phyloP scores from a whole-genome alignment of 2,888 invertebrate species.

The Agrotis exclamationis region DNA sequence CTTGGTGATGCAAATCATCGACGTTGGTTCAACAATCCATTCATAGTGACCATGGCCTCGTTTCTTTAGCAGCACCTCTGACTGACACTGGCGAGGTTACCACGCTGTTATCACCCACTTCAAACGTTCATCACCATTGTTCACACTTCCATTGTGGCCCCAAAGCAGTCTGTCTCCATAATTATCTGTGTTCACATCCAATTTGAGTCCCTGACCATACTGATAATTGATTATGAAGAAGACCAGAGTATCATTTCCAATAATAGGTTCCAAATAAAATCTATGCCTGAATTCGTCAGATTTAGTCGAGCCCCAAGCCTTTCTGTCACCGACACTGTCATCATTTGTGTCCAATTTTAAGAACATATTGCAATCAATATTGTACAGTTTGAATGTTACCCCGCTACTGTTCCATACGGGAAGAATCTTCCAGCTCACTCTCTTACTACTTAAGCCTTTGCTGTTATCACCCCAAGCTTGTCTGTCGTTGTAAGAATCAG shows the following conservation, averaged over 20 bases:
- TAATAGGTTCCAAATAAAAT: slow-evolving; percentile 63
- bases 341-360: slow-evolving; percentile 65
- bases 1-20: too few relatives aligned
- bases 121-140: slow-evolving; percentile 20
- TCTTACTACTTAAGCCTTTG: slow-evolving; percentile 44
- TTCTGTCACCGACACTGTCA: slow-evolving; percentile 53
- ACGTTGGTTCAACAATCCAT: too few relatives aligned
- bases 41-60: too few relatives aligned
- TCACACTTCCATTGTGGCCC: slow-evolving; percentile 47
- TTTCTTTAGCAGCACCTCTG: too few relatives aligned
- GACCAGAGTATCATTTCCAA: slow-evolving; percentile 53
- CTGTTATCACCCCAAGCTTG: slow-evolving; percentile 63
- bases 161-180: slow-evolving; percentile 59
- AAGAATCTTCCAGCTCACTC: slow-evolving; percentile 66
- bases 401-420: slow-evolving; percentile 60
- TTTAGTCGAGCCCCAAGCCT: slow-evolving; percentile 61
- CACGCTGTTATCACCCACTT: slow-evolving; percentile 39
- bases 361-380: slow-evolving; percentile 60
- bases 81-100: slow-evolving; percentile 11
- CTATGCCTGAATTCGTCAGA: slow-evolving; percentile 48
- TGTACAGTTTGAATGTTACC: slow-evolving; percentile 67
- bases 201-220: slow-evolving; percentile 63
- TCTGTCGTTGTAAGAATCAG: slow-evolving; percentile 58
- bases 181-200: slow-evolving; percentile 22
- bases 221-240: slow-evolving; percentile 67